Base-by-base conservation (phyloP, 37 sponge, comb jelly and placozoan species). In the Cladorhizidae sp. region DNA sequence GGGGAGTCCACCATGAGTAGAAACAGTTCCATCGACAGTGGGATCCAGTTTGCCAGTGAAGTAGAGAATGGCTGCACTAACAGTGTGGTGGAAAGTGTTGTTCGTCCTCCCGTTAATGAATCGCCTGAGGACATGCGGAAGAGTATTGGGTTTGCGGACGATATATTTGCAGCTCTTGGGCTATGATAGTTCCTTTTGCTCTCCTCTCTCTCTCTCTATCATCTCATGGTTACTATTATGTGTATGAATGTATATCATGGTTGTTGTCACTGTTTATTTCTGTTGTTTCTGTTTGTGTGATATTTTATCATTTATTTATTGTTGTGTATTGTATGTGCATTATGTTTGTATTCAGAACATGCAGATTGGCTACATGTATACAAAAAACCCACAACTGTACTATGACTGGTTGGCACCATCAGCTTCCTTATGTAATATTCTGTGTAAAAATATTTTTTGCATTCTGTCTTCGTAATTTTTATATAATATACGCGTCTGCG, bases 21-120 rank as follows among this genome's bases (percentile, higher is more conserved):
- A 20, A 58, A 76, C 43, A 84, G 85, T 43, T 84, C 85, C 42
- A 77, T 77, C 23, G 85, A 84, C 76, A 84, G 85, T 70, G 85
- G 85, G 36, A 77, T 84, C 56, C 85, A 84, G 85, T 84, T 75
- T 61, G 49, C 43, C 50, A 84, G 72, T 84, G 85, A 77, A 36
- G 61, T 57, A 40, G 85, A 84, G 74, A 74, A 54, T 37, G 36
- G 56, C 50, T 54, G 74, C 20, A 6, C 56, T 6, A 74, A 74
- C 54, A 35, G 56, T 2, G 7, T 36, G 21, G 74, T 55, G 74
- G 56, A 51, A 6, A 3, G 9, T 31, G 71, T 22, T 1, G 6
- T 26, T 2, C 35, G 50, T 26, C n/a, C 43, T 26, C 43, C 72
- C 15, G 49, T 18, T n/a, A 71, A 49, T 23, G n/a, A 6, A 43